phyloP scores from a whole-genome alignment of 2,797 vertebrate genomes.

The Hippocampus kuda region DNA sequence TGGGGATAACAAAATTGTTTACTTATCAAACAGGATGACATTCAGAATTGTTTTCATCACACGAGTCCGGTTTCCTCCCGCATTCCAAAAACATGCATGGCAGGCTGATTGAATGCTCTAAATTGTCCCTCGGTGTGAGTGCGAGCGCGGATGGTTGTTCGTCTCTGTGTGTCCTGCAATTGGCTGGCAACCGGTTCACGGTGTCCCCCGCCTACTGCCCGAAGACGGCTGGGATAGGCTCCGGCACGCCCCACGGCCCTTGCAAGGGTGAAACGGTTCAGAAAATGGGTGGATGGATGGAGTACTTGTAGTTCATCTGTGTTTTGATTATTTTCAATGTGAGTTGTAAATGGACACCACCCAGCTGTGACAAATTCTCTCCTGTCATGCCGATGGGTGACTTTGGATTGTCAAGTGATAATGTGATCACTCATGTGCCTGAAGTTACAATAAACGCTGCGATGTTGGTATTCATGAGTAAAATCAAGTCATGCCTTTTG shows the following conservation, averaged over 20 bases:
- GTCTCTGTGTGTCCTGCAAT: too few species aligned
- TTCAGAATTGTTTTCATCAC: not conserved
- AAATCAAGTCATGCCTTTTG: not conserved
- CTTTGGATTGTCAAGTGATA: slow-evolving; percentile 3
- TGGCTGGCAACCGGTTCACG: too few species aligned
- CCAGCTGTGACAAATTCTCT: slow-evolving; percentile 1
- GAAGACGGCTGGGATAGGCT: too few species aligned
- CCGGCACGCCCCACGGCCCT: too few species aligned
- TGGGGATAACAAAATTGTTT: not conserved
- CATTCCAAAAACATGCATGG: not conserved
- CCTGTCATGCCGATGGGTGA: slow-evolving; percentile 8
- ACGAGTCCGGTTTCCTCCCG: not conserved
- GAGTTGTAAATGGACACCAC: not conserved
- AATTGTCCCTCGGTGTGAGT: too few species aligned
- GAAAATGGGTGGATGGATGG: too few species aligned
- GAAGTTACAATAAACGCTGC: slow-evolving; percentile 1
- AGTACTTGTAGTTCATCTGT: too few species aligned
- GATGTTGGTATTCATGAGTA: not conserved
- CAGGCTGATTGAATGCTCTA: too few species aligned
- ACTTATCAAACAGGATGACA: not conserved
- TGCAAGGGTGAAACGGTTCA: too few species aligned
- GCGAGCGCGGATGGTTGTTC: too few species aligned
- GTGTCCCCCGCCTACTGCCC: too few species aligned
- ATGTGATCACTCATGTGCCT: slow-evolving; percentile 9
- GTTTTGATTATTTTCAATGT: not conserved